These are phyloP conservation scores for Loris lydekkerianus DNA, from an alignment of 2,797 vertebrate genomes.

Conservation along the genomic window DNA sequence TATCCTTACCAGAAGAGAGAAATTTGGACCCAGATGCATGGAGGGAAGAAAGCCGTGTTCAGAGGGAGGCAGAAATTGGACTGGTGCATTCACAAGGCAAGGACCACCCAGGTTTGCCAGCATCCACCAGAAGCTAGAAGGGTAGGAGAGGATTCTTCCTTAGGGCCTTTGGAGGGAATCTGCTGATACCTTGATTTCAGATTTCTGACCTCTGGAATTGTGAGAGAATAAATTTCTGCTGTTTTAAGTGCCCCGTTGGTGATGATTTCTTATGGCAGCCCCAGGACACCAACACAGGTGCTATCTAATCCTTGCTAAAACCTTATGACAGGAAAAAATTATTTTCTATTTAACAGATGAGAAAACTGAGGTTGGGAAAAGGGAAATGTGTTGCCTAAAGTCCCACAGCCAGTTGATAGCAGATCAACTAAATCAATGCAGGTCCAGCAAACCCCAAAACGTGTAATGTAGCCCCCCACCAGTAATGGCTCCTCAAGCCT, in stretches of 20 bases:
- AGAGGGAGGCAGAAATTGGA: neutral
- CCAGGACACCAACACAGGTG: neutral
- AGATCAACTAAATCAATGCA: neutral
- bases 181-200: neutral
- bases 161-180: neutral
- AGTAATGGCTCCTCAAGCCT: neutral
- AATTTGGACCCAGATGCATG: neutral
- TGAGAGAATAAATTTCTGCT: neutral
- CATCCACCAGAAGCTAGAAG: neutral
- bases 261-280: neutral
- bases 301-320: neutral
- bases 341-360: neutral
- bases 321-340: neutral
- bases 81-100: neutral
- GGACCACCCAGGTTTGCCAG: neutral
- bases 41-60: neutral
- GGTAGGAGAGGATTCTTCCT: neutral
- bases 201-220: neutral
- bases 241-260: neutral
- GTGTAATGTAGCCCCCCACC: no score
- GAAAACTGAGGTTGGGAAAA: neutral
- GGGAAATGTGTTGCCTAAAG: neutral
- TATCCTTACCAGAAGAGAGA: neutral
- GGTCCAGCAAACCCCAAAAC: neutral
- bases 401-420: neutral